Base-by-base conservation (phyloP, 2,888 invertebrate genomes). In the Tholera decimalis region DNA sequence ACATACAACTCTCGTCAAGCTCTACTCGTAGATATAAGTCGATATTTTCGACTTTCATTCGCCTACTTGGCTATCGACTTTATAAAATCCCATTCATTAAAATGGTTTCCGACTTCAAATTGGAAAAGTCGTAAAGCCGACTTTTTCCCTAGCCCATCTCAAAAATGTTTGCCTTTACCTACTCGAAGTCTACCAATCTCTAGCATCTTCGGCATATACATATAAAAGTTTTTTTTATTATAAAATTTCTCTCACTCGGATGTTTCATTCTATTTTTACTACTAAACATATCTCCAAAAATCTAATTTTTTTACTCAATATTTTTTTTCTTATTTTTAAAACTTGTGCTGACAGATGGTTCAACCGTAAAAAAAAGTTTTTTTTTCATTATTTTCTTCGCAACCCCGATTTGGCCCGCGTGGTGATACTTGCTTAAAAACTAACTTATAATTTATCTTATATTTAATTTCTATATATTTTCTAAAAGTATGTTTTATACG, bases 201-300 rank as follows among this genome's bases (percentile, higher is more conserved):
- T 83, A 81, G 50, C 70, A 28, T 70, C 37, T 43, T 76, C 79
- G 73, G 82, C 79, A 70, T 74, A 75, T 83, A 76, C 53, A 53
- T 71, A 82, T 81, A 82, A 82, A 83, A 83, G 73, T 80, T 77
- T 80, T 76, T 79, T 63, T 79, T 79, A 83, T 71, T 82, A 79
- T 70, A 79, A 83, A 83, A 69, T 64, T 71, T 55, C 63, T 83
- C 80, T 83, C 82, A 80, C 87, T 86, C 88, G 50, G 84, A 49
- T 82, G 83, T 83, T 82, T 51, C 68, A 39, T 26, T 57, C 71
- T 77, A 80, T 86, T 87, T 86, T 86, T 87, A 88, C 92, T 93
- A 92, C 90, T 92, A 94, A 95, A 95, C 94, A 95, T 93, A 90
- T 93, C 88, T 95, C 95, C 93, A 95, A 95, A 95, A 95, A 92